Evolutionary conservation across 2,888 invertebrate species (phyloP).

Genomic region (Parochlus steinenii): DNA sequence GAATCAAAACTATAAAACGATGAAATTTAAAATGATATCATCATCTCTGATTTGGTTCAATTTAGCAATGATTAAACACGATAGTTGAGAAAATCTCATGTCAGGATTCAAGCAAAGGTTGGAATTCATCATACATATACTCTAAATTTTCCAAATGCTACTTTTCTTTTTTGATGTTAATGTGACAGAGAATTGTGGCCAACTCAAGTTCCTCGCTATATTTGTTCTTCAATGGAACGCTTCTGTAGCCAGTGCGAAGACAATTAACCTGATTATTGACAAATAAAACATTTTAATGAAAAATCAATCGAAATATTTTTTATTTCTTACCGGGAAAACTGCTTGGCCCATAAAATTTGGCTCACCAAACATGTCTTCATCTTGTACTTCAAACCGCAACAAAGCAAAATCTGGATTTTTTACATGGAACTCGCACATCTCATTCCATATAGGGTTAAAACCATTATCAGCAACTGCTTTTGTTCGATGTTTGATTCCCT

Average conservation of each 20-base stretch:
- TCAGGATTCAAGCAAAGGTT: no score
- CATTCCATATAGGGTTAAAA: slow-evolving; percentile 86
- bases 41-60: no score
- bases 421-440: slow-evolving; percentile 67
- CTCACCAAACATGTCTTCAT: slow-evolving; percentile 95
- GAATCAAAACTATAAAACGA: no score
- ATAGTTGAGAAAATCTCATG: no score
- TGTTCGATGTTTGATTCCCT: slow-evolving; percentile 66
- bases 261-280: slow-evolving; percentile 41
- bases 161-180: slow-evolving; percentile 38
- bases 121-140: no score
- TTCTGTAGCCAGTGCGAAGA: slow-evolving; percentile 72
- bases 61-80: no score
- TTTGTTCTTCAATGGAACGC: slow-evolving; percentile 77
- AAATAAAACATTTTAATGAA: slow-evolving; percentile 8
- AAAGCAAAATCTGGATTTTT: slow-evolving; percentile 69
- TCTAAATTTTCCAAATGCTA: slow-evolving; percentile 3
- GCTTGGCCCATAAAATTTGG: slow-evolving; percentile 94
- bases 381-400: slow-evolving; percentile 74
- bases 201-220: slow-evolving; percentile 87
- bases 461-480: slow-evolving; percentile 85
- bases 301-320: slow-evolving; percentile 2
- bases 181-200: slow-evolving; percentile 71
- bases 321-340: slow-evolving; percentile 57
- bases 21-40: no score